Evolutionary conservation across 2,113 vertebrate species (phyloP), one percentile per base, ranked within the genome.

Genomic region (Toxotes jaculatrix): DNA sequence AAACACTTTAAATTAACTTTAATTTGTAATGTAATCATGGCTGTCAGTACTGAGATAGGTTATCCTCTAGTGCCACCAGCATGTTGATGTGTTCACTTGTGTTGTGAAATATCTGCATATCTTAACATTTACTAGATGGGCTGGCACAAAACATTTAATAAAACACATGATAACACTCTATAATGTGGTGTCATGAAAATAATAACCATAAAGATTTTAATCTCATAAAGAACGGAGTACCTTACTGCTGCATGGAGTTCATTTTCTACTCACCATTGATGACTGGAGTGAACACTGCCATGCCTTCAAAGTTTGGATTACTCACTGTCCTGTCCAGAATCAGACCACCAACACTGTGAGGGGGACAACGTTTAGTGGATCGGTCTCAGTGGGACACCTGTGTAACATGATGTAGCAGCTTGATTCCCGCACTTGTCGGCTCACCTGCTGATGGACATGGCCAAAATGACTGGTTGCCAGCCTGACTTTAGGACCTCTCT

Each of bases 361-460:
- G 65, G 67, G n/a, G 59, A 84, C 42, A 81, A 51, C 0, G 63
- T 0, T 68, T 0, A 10, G 40, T 4, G n/a, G 14, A 34, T 21
- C 16, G 56, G 42, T n/a, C 42, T 49, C 67, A 70, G 19, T 34
- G 62, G 11, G 23, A 49, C 19, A n/a, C 12, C 23, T 34, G 23
- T 43, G 7, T 32, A 27, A 51, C 43, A 36, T 14, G 49, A 19
- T 34, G 45, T 27, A 38, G 47, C 32, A 27, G 11, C 56, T 9
- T 7, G 31, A n/a, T 1, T 51, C 49, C 19, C 9, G 3, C 19
- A 19, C 45, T 19, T 51, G 43, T 70, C 0, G 0, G 8, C 64
- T 74, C 77, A 98, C 97, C 98, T 98, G 96, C 98, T 99, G 86
- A 99, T 95, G 55, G 93, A 91, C 97, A 99, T 98, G 49, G 97